Conservation (phyloP, 2,113 vertebrate species). For the Sander vitreus region DNA sequence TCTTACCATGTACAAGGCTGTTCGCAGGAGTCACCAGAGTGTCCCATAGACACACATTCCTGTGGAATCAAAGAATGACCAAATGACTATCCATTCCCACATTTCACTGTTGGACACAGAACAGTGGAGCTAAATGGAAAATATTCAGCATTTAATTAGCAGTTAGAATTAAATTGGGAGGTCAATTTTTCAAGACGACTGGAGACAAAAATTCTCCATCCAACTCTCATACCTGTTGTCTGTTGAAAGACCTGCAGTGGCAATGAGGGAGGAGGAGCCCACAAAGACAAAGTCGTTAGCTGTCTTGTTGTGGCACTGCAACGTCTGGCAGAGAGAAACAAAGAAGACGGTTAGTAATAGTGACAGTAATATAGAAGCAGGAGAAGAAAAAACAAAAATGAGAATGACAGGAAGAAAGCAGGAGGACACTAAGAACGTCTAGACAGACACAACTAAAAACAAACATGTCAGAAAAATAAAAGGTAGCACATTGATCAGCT, state of each 20-base stretch:
- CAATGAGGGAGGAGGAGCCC: conserved; percentile 96
- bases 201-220: neutral
- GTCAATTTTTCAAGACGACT: neutral
- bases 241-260: conserved; percentile 94
- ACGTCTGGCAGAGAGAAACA: conserved; percentile 82
- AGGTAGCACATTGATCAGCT: neutral
- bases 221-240: conserved; percentile 90
- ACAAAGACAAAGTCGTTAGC: conserved; percentile 97
- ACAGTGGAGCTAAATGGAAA: conserved; percentile 1
- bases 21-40: conserved; percentile 92
- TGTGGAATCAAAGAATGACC: conserved; percentile 67
- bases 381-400: conserved; percentile 14
- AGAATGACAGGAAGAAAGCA: conserved; percentile 16
- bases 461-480: neutral
- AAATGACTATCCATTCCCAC: conserved; percentile 2
- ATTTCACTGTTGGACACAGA: neutral
- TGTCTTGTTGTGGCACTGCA: conserved; percentile 99
- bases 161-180: neutral
- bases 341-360: conserved; percentile 15
- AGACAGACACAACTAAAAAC: conserved; percentile 10
- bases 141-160: conserved; percentile 1
- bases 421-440: conserved; percentile 3
- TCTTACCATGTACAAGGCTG: conserved; percentile 94
- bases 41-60: conserved; percentile 98
- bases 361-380: conserved; percentile 41